Evolutionary conservation across 2,113 vertebrate species (phyloP), one percentile per base, ranked within the genome.

Genomic region (Myrmecobius fasciatus): DNA sequence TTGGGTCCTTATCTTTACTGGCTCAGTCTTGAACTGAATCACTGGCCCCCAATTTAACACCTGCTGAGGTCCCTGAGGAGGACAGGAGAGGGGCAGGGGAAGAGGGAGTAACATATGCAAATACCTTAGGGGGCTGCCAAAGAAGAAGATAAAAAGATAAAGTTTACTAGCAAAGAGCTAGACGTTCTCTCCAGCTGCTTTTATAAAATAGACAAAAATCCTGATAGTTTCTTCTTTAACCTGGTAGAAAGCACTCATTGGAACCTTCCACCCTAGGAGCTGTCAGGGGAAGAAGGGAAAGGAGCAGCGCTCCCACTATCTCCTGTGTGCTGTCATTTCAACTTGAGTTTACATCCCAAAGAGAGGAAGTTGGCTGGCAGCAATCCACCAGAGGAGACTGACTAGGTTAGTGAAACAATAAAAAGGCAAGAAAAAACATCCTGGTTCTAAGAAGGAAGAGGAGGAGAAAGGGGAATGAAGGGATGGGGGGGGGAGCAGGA

Each of bases 341-440:
- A 94, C 91, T 93, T 49, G 91, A 46, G 75, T 96, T 98, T 97
- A 98, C 95, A 96, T 97, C 97, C 94, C 60, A 67, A 36, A 10
- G 97, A 98, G 97, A 98, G 98, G 98, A 99, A 99, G 98, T 98
- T 94, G 94, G 97, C 98, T 98, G 98, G 98, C 98, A 97, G 96
- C 94, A 89, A 97, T 98, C 98, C 98, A 98, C 98, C 98, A 96
- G 96, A 98, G 98, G 97, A 97, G 98, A 98, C 98, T 98, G 98
- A 98, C 98, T 98, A 99, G 98, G 98, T 98, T 98, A 98, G 97
- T 91, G 96, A 98, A 98, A 99, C 98, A 99, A 99, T 99, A 98
- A 98, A 99, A 98, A 98, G 97, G 98, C 98, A 98, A 99, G 98
- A 98, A 98, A 99, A 98, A 99, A 99, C 98, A 99, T 99, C 99